Conservation (phyloP, 2,888 invertebrate genomes). For the Zaprionus bogoriensis region DNA sequence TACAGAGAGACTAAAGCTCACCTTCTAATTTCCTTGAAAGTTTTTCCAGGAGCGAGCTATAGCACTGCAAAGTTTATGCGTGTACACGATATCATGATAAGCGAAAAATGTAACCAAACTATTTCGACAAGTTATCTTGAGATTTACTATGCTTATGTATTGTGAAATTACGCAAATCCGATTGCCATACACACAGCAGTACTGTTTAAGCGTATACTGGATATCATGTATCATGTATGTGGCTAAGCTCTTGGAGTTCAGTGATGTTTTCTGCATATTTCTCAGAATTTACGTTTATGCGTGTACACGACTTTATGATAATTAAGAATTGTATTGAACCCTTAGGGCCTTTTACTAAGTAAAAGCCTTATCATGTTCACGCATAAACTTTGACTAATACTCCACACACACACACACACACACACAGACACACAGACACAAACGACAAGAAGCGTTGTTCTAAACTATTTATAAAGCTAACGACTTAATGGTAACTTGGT, state of each 20-base stretch:
- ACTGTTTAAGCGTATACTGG: no score
- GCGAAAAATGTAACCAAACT: no score
- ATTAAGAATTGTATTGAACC: neutral
- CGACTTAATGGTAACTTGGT: conserved; percentile 75
- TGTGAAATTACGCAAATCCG: no score
- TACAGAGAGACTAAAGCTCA: neutral
- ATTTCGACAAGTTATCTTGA: no score
- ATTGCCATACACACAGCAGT: no score
- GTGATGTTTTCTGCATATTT: no score
- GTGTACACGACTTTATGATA: neutral
- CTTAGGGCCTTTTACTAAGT: neutral
- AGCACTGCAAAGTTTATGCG: neutral
- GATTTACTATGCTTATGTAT: no score
- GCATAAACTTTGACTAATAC: neutral
- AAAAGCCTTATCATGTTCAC: conserved; percentile 14
- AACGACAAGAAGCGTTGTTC: conserved; percentile 42
- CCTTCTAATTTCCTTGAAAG: no score
- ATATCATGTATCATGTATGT: no score
- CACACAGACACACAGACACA: conserved; percentile 8
- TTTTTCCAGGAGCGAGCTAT: no score
- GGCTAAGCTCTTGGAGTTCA: no score
- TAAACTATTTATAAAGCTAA: conserved; percentile 70
- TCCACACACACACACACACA: conserved; percentile 13
- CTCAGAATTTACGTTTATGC: no score
- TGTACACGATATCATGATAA: neutral